These are phyloP conservation scores for Halictus quadricinctus DNA, from an alignment of 2,888 invertebrate genomes.

Conservation along the genomic window DNA sequence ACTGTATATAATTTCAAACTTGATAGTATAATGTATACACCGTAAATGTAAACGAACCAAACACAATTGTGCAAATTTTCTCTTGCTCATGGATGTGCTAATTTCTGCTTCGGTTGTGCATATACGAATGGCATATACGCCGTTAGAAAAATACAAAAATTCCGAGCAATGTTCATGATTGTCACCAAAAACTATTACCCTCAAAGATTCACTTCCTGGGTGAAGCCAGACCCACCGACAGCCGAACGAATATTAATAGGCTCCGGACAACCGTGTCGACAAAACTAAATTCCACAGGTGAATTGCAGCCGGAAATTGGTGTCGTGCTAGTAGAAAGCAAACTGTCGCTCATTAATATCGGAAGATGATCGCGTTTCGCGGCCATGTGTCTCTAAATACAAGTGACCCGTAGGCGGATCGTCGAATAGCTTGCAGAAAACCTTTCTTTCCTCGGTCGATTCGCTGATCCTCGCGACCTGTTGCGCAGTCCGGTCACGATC, in stretches of 20 bases:
- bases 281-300: slow-evolving; percentile 48
- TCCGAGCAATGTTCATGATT: neutral
- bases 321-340: slow-evolving; percentile 51
- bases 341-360: slow-evolving; percentile 42
- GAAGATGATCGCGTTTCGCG: slow-evolving; percentile 42
- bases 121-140: too few relatives aligned
- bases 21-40: too few relatives aligned
- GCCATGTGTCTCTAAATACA: neutral
- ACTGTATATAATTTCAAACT: too few relatives aligned
- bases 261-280: slow-evolving; percentile 14
- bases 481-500: slow-evolving; percentile 74
- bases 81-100: neutral
- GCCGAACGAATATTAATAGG: slow-evolving; percentile 33
- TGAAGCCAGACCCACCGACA: neutral
- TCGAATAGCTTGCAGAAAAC: slow-evolving; percentile 27
- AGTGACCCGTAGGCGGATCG: slow-evolving; percentile 34
- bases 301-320: slow-evolving; percentile 34
- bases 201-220: neutral
- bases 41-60: neutral
- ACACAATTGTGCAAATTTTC: neutral
- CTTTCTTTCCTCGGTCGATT: slow-evolving; percentile 42
- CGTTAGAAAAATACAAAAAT: neutral
- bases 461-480: slow-evolving; percentile 48
- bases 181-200: neutral
- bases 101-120: neutral